A percentile compares a stretch with the other conserved stretches of the same genome.
phyloP scores from a whole-genome alignment of 2,113 vertebrate genomes.

The Vidua macroura region DNA sequence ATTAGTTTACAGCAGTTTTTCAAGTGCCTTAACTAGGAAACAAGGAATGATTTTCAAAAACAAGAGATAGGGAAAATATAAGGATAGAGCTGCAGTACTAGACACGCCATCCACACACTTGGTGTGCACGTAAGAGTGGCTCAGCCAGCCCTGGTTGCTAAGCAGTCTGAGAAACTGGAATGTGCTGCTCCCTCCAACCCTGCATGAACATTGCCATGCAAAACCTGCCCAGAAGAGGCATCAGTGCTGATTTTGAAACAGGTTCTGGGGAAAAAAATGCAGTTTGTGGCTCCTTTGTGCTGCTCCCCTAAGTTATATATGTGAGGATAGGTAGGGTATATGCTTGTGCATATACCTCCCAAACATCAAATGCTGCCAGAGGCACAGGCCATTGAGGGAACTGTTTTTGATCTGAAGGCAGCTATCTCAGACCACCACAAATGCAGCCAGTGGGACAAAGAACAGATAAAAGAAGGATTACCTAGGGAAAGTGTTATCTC shows the following conservation, averaged over 20 bases:
- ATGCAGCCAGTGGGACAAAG: neutral
- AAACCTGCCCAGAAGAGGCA: neutral
- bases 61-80: neutral
- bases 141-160: conserved; percentile 64
- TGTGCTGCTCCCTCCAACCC: conserved; percentile 13
- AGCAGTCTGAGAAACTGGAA: conserved; percentile 59
- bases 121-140: neutral
- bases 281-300: fast-evolving
- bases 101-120: neutral
- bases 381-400: neutral
- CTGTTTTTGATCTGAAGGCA: neutral
- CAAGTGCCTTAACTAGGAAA: conserved; percentile 37
- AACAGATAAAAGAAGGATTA: neutral
- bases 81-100: neutral
- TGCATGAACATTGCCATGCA: conserved; percentile 1
- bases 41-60: conserved; percentile 33
- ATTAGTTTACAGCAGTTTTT: conserved; percentile 11
- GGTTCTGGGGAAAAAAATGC: neutral
- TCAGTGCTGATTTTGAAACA: neutral
- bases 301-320: neutral
- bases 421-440: neutral
- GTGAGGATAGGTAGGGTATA: neutral
- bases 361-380: neutral
- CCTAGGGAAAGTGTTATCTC: neutral
- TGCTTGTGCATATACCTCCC: fast-evolving